Conservation (phyloP, 2,797 vertebrate genomes). For the Myotis pilosus region DNA sequence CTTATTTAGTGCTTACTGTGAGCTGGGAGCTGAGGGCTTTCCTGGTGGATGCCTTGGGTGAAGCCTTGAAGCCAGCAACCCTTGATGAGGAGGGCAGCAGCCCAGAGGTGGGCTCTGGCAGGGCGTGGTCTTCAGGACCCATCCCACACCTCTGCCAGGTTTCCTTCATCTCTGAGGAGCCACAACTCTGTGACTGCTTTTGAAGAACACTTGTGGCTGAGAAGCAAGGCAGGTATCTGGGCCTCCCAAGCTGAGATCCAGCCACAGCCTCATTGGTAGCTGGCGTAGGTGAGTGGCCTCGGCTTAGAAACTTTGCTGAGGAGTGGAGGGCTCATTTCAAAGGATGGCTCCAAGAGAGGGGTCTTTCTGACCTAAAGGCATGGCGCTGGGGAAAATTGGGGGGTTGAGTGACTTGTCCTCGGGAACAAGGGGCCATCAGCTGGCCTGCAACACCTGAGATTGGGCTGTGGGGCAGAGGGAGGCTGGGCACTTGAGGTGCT, state of each 20-base stretch:
- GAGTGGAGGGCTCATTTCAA: not conserved
- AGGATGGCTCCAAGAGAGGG: not conserved
- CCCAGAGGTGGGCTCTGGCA: not conserved
- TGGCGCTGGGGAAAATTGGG: accelerated
- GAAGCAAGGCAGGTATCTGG: not conserved
- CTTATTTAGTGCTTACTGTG: not conserved
- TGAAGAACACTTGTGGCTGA: not conserved
- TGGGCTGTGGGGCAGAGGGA: not conserved
- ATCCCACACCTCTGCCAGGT: not conserved
- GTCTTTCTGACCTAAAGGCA: not conserved
- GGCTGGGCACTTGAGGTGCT: not conserved
- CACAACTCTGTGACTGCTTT: not conserved
- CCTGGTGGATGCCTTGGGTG: not conserved
- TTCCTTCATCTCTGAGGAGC: not conserved
- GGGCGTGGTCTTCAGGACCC: accelerated
- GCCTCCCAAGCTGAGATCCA: not conserved
- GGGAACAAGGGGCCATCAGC: not conserved
- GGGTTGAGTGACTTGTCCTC: not conserved
- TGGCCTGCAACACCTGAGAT: not conserved
- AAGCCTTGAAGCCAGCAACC: not conserved
- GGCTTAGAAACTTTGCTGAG: not conserved
- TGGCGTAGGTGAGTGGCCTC: not conserved
- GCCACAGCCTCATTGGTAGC: not conserved
- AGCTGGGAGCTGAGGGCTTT: not conserved
- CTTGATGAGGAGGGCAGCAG: not conserved